Base-by-base conservation (phyloP, 2,113 vertebrate species). In the Chaetodon auriga region DNA sequence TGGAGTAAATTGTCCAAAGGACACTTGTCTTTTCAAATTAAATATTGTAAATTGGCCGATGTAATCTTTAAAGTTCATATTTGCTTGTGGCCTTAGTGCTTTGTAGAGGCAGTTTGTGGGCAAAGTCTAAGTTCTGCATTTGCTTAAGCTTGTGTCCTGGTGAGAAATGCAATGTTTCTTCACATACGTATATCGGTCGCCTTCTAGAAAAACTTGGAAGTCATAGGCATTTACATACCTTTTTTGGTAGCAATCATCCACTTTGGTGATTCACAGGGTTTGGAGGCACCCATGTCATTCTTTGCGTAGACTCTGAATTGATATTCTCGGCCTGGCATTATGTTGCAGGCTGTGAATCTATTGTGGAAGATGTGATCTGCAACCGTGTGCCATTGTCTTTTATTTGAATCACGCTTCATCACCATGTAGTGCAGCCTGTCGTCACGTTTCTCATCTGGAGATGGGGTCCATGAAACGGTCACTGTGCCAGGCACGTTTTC, bases 241-340 rank as follows among this genome's bases (percentile, higher is more conserved):
- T 93, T 96, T 73, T 94, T 95, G 57, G 11, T 43, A 6, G 86
- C 3, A 83, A 97, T 91, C 11, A 89, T 88, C 98, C 97, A 99
- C 49, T 97, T 97, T 58, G 80, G n/a, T 41, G 96, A 97, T 73
- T 97, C 97, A 0, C 96, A 95, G 0, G 95, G 96, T 19, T 80
- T 80, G 74, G 97, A 98, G 82, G 79, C 60, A 30, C 97, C 97
- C 95, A 97, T 92, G 85, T 94, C 94, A 1, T 97, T 99, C 90
- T 97, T 97, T 73, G 98, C 97, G 64, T 97, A 94, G 11, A 98
- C 96, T 3, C 96, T 96, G 87, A 98, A 99, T 87, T 96, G 92
- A 90, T 99, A 99, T 64, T 97, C 95, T 16, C 94, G 85, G 13
- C 97, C 97, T 0, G 97, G 96, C 92, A 99, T 75, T 76, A 97